Evolutionary conservation across 2,888 invertebrate genomes (phyloP), one percentile per base, ranked within the genome.

Genomic region (Lasioglossum leucozonium): DNA sequence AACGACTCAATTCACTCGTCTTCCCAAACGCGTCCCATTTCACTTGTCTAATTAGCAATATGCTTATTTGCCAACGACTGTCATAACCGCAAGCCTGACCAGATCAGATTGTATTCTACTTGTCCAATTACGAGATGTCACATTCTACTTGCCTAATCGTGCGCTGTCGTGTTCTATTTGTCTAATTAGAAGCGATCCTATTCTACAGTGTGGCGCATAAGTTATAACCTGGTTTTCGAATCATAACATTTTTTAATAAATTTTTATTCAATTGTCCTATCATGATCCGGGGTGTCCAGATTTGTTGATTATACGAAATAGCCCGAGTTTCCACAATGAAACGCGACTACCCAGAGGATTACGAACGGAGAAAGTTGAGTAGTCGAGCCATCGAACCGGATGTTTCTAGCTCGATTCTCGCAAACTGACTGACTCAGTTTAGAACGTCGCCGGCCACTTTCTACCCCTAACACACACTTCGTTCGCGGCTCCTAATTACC

Each of bases 401-500:
- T 26, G 58, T 26, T 71, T 44, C n/a, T 26, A 71, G 42, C 44
- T 10, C 42, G 71, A 42, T 34, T 18, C n/a, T 26, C 42, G 42
- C 42, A 26, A 16, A 42, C 44, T 16, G 44, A 44, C 22, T 30
- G 26, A 67, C 67, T 71, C 71, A 26, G 44, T 37, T 67, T 67
- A 34, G 67, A 67, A n/a, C 67, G 16, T 44, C 26, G 40, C 47
- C 72, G 58, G 67, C 18, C 11, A 77, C 34, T 65, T 65, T 51
- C 40, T 26, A 47, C 69, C 37, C 44, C 13, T 71, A 72, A 67
- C 67, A 71, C 65, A 72, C 44, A 72, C 34, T 34, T 85, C 71
- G 55, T 81, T 75, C 77, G 65, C 75, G 26, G 44, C 81, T 79
- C 65, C 77, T 79, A 78, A 88, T 88, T 88, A 81, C 37, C 47